These are phyloP conservation scores for Labrus mixtus DNA, from an alignment of 2,113 vertebrate species.

Conservation along the genomic window DNA sequence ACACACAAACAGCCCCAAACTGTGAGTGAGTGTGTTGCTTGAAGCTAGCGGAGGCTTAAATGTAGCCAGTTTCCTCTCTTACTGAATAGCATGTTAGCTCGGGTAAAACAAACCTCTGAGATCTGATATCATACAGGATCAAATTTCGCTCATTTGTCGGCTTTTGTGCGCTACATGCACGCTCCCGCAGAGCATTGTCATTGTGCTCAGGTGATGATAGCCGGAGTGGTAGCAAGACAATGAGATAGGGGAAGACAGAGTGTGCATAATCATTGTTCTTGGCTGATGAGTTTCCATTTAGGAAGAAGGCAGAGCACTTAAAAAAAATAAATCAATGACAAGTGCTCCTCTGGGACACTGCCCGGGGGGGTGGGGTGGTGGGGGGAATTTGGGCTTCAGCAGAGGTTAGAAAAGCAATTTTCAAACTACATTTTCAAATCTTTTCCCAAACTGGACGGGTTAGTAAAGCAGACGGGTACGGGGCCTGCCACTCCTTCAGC, in stretches of 20 bases:
- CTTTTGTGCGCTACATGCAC: conserved; percentile 21
- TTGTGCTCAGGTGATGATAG: conserved; percentile 34
- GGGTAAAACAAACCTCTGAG: conserved; percentile 19
- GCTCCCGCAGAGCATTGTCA: conserved; percentile 27
- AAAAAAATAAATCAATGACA: conserved; percentile 62
- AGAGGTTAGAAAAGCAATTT: conserved; percentile 50
- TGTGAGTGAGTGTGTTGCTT: neutral
- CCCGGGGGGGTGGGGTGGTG: no score
- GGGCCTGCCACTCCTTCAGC: neutral
- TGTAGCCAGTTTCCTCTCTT: conserved; percentile 22
- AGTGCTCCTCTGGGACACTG: conserved; percentile 47
- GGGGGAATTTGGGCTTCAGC: conserved; percentile 27
- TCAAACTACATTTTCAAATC: conserved; percentile 40
- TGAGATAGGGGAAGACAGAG: conserved; percentile 7
- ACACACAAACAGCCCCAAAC: conserved; percentile 24
- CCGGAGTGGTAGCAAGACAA: conserved; percentile 29
- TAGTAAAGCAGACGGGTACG: conserved; percentile 13
- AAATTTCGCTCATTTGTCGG: conserved; percentile 38
- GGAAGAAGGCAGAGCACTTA: conserved; percentile 53
- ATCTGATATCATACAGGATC: conserved; percentile 27
- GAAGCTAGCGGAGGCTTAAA: conserved; percentile 28
- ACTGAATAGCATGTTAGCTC: conserved; percentile 13
- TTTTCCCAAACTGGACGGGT: conserved; percentile 7
- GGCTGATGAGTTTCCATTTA: conserved; percentile 66
- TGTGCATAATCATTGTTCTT: conserved; percentile 40